Base-by-base conservation (phyloP, 2,113 vertebrate species). In the Gambusia holbrooki region DNA sequence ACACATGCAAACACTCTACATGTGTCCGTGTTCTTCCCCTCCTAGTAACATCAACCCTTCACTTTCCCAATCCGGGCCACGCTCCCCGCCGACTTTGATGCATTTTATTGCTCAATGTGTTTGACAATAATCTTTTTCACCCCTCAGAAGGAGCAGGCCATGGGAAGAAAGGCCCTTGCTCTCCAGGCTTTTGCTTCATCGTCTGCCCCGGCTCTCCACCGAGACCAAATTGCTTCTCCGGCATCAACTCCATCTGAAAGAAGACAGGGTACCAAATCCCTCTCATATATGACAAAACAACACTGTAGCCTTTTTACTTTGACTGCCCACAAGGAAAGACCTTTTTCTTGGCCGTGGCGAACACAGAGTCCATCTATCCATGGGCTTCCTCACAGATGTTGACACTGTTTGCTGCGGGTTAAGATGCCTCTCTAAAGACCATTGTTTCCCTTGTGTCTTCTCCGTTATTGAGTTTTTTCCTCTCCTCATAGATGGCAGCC, bases 361-460 rank as follows among this genome's bases (percentile, higher is more conserved):
- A 87, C 89, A 84, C 86, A 84, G 90, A 88, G 85, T 95, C 95
- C 94, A 90, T 95, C 83, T 88, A 76, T 89, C 88, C 73, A 80
- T 81, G 69, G 64, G 62, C 83, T 89, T 25, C 88, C 81, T 87
- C 96, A 95, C 96, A 97, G 96, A 98, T 97, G 97, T 95, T 96
- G 96, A 96, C 96, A 94, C 95, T 95, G 92, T 95, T 96, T 95
- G 96, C 95, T 86, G 62, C 87, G 94, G 95, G 96, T 96, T 96
- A 96, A 97, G 96, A 96, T 95, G 92, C 93, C 93, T 8, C 95
- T 95, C 96, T 96, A 96, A 95, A 95, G 95, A 92, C 95, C 92
- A 96, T 97, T 96, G 95, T 96, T 95, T 94, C 93, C 90, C 95
- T 95, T 96, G 93, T 96, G 95, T 95, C 95, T 96, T 95, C 95